phyloP scores from a whole-genome alignment of 2,888 invertebrate genomes.

The Halictus quadricinctus region DNA sequence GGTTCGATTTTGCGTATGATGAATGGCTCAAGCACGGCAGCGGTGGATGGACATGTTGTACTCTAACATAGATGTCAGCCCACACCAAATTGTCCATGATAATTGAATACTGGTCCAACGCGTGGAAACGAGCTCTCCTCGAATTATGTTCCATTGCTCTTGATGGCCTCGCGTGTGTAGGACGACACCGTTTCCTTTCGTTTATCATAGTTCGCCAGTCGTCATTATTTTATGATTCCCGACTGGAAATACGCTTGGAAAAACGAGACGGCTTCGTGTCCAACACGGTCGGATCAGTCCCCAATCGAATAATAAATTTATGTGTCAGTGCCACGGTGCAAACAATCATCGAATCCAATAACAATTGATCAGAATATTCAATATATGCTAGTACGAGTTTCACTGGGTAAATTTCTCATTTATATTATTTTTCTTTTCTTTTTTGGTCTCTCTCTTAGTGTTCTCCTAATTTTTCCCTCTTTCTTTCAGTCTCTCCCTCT shows the following conservation, averaged over 20 bases:
- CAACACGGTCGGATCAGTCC: constrained; percentile 33
- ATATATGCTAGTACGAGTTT: constrained; percentile 73
- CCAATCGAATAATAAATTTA: constrained; percentile 70
- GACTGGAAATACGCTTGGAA: neutral
- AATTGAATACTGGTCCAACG: constrained; percentile 71
- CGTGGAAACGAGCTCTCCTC: constrained; percentile 55
- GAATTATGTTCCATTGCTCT: constrained; percentile 42
- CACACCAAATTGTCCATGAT: constrained; percentile 82
- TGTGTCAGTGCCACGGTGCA: constrained; percentile 82
- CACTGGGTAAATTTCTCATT: constrained; percentile 62
- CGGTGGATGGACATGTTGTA: constrained; percentile 81
- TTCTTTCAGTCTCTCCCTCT: constrained; percentile 41
- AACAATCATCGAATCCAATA: constrained; percentile 81
- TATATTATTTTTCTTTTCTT: constrained; percentile 22
- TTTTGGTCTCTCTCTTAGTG: constrained; percentile 38
- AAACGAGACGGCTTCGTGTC: constrained; percentile 17
- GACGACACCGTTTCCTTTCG: constrained; percentile 39
- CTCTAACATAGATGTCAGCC: constrained; percentile 82
- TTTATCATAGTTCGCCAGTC: neutral
- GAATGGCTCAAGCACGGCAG: constrained; percentile 76
- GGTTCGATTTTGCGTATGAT: constrained; percentile 66
- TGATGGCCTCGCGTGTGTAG: constrained; percentile 35
- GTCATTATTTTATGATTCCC: constrained; percentile 3
- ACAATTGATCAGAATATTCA: constrained; percentile 77
- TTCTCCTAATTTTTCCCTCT: constrained; percentile 29